These are phyloP conservation scores for Polyploca ridens DNA, from an alignment of 2,888 invertebrate genomes.

Conservation along the genomic window DNA sequence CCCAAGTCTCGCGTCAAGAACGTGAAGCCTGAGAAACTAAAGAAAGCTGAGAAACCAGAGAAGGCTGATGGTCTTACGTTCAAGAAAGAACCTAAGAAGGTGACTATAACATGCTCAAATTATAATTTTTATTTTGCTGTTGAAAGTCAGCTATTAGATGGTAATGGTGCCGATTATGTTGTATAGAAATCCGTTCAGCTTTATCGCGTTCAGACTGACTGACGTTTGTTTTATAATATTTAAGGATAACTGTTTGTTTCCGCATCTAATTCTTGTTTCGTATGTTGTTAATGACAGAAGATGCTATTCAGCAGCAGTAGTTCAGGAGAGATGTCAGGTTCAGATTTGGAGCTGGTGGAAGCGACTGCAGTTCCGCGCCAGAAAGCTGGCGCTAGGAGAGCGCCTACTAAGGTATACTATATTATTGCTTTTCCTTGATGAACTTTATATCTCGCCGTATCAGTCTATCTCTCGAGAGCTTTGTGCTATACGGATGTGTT, in stretches of 20 bases:
- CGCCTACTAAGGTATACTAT: conserved; percentile 75
- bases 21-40: conserved; percentile 75
- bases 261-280: too few species aligned
- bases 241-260: too few species aligned
- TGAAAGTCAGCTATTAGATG: too few species aligned
- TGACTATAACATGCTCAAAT: conserved; percentile 22
- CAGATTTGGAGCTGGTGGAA: conserved; percentile 66
- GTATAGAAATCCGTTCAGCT: too few species aligned
- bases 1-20: conserved; percentile 75
- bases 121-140: too few species aligned
- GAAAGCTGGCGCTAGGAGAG: conserved; percentile 68
- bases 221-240: too few species aligned
- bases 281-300: conserved; percentile 36
- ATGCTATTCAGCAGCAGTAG: conserved; percentile 74
- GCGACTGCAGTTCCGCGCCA: conserved; percentile 71
- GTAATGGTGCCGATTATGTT: too few species aligned
- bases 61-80: conserved; percentile 87
- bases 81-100: conserved; percentile 82
- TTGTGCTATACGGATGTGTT: too few species aligned
- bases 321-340: conserved; percentile 63
- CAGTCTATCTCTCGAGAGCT: too few species aligned
- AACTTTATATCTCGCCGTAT: background rate
- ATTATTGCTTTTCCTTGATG: background rate
- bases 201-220: too few species aligned
- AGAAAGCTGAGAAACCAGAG: conserved; percentile 78